Evolutionary conservation across 1,140 invertebrate genomes (phyloP).

Genomic region (Charaxes varanes): DNA sequence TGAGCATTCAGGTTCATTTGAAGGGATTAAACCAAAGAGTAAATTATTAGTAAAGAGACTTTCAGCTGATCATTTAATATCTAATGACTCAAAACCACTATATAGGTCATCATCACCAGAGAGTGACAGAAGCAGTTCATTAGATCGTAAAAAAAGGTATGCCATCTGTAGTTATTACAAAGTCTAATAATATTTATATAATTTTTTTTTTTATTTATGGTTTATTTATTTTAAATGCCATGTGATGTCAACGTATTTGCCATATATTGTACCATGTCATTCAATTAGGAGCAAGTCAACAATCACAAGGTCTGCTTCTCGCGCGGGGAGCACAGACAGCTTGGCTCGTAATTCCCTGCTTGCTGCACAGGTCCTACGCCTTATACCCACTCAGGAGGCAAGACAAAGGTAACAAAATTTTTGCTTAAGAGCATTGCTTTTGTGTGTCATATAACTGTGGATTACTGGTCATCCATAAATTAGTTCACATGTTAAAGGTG

Average conservation of each 20-base stretch:
- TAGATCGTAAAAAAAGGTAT: conserved; percentile 65
- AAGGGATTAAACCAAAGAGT: conserved; percentile 59
- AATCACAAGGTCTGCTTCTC: conserved; percentile 54
- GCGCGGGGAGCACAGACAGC: conserved; percentile 79
- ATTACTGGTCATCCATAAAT: not conserved
- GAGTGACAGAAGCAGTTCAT: conserved; percentile 63
- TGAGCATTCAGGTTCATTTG: conserved; percentile 65
- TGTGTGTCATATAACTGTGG: conserved; percentile 1
- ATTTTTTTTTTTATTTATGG: no score
- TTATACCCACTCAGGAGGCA: conserved; percentile 86
- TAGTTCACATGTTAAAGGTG: no score
- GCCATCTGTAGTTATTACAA: conserved; percentile 13
- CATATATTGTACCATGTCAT: conserved; percentile 14
- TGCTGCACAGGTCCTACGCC: conserved; percentile 84
- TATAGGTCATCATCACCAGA: conserved; percentile 60
- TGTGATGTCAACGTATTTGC: conserved; percentile 12
- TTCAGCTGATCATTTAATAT: conserved; percentile 65
- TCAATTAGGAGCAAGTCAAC: conserved; percentile 56
- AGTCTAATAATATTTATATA: no score
- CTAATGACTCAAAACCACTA: conserved; percentile 55
- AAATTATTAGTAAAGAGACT: conserved; percentile 67
- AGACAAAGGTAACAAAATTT: conserved; percentile 77
- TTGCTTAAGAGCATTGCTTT: conserved; percentile 5
- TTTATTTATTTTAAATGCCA: not conserved
- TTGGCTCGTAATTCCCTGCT: conserved; percentile 82